Conservation (phyloP, 37 sponge, comb jelly and placozoan genomes). For the Spongilla lacustris region DNA sequence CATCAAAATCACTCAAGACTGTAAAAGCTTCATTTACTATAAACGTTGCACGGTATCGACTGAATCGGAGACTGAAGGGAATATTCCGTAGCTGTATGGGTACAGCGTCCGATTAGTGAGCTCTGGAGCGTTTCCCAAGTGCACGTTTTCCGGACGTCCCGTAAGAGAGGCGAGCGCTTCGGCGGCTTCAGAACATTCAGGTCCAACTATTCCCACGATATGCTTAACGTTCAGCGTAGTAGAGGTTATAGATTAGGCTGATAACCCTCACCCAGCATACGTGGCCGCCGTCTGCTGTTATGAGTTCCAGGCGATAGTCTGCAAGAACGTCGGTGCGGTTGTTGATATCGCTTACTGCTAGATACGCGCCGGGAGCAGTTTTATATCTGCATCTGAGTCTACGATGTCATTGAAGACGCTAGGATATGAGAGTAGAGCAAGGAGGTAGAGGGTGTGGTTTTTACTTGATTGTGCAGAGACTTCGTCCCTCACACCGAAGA, state of each 20-base stretch:
- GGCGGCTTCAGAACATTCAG: background rate
- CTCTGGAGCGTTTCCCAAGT: background rate
- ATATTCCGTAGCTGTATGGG: background rate
- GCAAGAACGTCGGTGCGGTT: background rate
- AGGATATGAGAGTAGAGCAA: background rate
- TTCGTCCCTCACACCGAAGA: no score
- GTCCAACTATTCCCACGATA: background rate
- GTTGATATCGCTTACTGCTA: background rate
- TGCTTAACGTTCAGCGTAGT: background rate
- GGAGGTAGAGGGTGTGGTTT: background rate
- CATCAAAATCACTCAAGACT: no score
- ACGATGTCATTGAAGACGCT: background rate
- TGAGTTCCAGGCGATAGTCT: background rate
- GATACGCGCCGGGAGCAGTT: background rate
- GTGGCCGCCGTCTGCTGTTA: background rate
- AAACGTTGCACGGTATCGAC: background rate
- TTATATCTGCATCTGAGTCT: background rate
- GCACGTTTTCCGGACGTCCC: background rate
- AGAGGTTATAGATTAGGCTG: background rate
- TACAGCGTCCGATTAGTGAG: background rate
- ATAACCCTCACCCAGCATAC: background rate
- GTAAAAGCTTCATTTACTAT: no score
- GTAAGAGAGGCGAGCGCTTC: background rate
- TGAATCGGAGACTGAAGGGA: background rate
- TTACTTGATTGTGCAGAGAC: background rate